Conservation (phyloP, 2,113 vertebrate species). For the Pterocles orientalis region DNA sequence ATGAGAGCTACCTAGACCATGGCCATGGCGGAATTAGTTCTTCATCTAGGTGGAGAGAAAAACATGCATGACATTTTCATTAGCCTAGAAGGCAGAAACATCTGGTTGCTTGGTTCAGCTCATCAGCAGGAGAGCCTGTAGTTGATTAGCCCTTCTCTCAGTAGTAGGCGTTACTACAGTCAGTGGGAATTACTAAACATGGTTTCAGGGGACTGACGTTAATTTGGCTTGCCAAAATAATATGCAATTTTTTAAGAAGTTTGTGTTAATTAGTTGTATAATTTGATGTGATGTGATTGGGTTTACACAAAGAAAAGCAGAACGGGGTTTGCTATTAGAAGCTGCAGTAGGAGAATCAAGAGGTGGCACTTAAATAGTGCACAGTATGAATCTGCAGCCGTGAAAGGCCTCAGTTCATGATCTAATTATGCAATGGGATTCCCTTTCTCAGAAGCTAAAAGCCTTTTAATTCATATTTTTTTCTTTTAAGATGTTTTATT, state of each 20-base stretch:
- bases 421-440: constrained; percentile 69
- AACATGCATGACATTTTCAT: constrained; percentile 57
- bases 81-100: constrained; percentile 61
- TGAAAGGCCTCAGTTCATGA: constrained; percentile 66
- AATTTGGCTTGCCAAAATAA: constrained; percentile 71
- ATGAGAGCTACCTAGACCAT: neutral
- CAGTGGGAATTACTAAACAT: constrained; percentile 57
- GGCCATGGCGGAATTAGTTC: constrained; percentile 41
- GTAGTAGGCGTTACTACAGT: constrained; percentile 47
- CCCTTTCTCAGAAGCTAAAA: constrained; percentile 61
- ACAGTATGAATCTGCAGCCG: constrained; percentile 53
- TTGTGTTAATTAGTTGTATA: constrained; percentile 73
- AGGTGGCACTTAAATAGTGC: constrained; percentile 54
- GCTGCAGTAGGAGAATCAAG: constrained; percentile 58
- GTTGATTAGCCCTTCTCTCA: constrained; percentile 59
- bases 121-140: constrained; percentile 56
- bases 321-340: constrained; percentile 60
- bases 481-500: constrained; percentile 39
- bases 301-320: constrained; percentile 61
- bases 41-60: constrained; percentile 40
- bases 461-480: constrained; percentile 36
- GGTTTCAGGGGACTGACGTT: constrained; percentile 54
- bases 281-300: constrained; percentile 69
- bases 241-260: constrained; percentile 68
- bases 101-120: constrained; percentile 48